phyloP scores from a whole-genome alignment of 1,140 invertebrate species.

The Homarus americanus region DNA sequence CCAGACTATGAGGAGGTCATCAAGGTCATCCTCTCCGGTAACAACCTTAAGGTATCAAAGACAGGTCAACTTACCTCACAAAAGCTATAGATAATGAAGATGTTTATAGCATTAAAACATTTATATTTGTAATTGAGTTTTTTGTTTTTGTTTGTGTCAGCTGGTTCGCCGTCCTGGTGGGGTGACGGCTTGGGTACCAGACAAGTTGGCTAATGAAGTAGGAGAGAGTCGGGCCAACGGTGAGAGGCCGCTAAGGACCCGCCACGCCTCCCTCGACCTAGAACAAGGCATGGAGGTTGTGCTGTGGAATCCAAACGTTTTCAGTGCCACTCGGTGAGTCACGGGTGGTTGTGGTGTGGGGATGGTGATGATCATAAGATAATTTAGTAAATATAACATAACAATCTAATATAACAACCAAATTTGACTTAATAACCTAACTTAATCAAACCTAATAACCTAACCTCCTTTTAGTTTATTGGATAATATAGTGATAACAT shows the following conservation, averaged over 20 bases:
- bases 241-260: conserved; percentile 38
- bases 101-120: neutral
- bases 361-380: too few species aligned
- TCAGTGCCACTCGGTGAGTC: neutral
- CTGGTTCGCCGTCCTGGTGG: conserved; percentile 74
- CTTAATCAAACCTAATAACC: too few species aligned
- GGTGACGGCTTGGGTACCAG: conserved; percentile 71
- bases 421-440: too few species aligned
- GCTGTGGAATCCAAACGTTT: conserved; percentile 53
- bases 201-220: conserved; percentile 1
- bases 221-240: neutral
- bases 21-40: conserved; percentile 79
- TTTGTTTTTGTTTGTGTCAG: conserved; percentile 14
- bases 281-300: conserved; percentile 60
- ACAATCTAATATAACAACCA: too few species aligned
- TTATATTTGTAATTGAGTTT: neutral
- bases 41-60: conserved; percentile 73
- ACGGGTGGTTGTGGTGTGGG: neutral
- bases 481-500: too few species aligned
- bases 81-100: too few species aligned
- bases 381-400: too few species aligned
- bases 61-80: too few species aligned
- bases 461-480: too few species aligned
- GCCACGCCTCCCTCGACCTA: conserved; percentile 62
- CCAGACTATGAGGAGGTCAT: conserved; percentile 86